Conservation (phyloP, 2,888 invertebrate species). For the Agrilus cyanescens region DNA sequence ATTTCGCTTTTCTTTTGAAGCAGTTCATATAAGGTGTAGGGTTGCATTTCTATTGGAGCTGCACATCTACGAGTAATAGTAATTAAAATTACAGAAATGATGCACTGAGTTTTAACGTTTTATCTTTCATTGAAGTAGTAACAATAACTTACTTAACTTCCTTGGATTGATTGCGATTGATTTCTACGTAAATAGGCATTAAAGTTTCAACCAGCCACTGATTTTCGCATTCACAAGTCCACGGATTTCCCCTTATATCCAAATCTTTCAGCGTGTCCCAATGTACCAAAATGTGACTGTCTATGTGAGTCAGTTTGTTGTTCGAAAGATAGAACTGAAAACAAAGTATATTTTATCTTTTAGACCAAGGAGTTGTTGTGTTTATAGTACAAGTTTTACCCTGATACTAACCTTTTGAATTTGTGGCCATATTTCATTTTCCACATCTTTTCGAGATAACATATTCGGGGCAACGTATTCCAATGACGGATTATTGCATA, state of each 20-base stretch:
- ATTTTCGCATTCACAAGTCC: constrained; percentile 68
- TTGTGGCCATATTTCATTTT: constrained; percentile 49
- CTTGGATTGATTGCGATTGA: constrained; percentile 32
- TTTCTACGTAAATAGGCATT: constrained; percentile 40
- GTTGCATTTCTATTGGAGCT: constrained; percentile 52
- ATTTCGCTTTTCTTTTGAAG: constrained; percentile 43
- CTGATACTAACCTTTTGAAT: constrained; percentile 44
- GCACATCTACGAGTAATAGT: constrained; percentile 44
- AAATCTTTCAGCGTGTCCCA: constrained; percentile 59
- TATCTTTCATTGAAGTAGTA: not conserved
- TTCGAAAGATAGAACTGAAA: constrained; percentile 57
- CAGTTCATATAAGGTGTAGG: constrained; percentile 46
- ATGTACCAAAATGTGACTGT: constrained; percentile 48
- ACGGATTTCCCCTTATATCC: constrained; percentile 62
- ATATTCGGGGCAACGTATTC: constrained; percentile 47
- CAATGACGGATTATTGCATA: constrained; percentile 53
- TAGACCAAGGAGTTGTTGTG: constrained; percentile 1
- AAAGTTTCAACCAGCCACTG: constrained; percentile 63
- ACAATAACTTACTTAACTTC: constrained; percentile 8
- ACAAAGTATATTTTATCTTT: not conserved
- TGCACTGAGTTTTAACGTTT: not conserved
- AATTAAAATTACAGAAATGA: not conserved
- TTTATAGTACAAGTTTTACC: constrained; percentile 1
- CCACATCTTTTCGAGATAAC: constrained; percentile 37
- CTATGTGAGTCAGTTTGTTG: constrained; percentile 58